phyloP scores from a whole-genome alignment of 2,888 invertebrate genomes.

The Diadegma fenestrale region DNA sequence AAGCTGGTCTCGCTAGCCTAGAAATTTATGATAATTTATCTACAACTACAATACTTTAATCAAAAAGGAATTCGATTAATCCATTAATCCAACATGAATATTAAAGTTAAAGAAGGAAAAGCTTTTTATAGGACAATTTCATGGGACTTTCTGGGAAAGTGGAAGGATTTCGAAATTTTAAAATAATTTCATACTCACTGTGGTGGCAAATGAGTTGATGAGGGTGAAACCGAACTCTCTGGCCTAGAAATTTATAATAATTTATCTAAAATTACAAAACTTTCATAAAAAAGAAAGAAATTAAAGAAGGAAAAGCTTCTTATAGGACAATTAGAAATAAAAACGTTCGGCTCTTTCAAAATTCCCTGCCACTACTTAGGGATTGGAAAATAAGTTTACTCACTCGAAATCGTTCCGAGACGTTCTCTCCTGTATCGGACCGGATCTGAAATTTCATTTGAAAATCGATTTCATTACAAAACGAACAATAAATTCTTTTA shows the following conservation, averaged over 20 bases:
- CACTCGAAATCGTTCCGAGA: not conserved
- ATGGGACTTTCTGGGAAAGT: slow-evolving; percentile 6
- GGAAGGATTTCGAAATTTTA: slow-evolving; percentile 1
- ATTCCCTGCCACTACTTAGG: slow-evolving; percentile 6
- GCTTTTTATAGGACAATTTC: too few species aligned
- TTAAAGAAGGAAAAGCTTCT: slow-evolving; percentile 2
- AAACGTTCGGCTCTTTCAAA: slow-evolving; percentile 6
- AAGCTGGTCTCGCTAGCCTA: not conserved
- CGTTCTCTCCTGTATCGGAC: not conserved
- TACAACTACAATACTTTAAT: not conserved
- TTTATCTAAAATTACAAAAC: not conserved
- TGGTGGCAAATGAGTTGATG: not conserved
- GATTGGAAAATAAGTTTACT: slow-evolving; percentile 6
- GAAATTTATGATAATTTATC: slow-evolving; percentile 9
- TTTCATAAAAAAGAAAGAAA: not conserved
- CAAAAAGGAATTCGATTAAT: not conserved
- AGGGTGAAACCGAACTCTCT: not conserved
- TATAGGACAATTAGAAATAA: slow-evolving; percentile 7
- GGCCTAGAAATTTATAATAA: slow-evolving; percentile 6
- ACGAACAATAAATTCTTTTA: slow-evolving; percentile 1
- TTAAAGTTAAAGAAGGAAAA: too few species aligned
- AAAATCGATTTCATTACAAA: slow-evolving; percentile 6
- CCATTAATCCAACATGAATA: not conserved
- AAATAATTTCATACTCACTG: not conserved
- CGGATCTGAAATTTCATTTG: slow-evolving; percentile 2